phyloP scores from a whole-genome alignment of 1,140 invertebrate genomes.

The Trichogramma pretiosum region DNA sequence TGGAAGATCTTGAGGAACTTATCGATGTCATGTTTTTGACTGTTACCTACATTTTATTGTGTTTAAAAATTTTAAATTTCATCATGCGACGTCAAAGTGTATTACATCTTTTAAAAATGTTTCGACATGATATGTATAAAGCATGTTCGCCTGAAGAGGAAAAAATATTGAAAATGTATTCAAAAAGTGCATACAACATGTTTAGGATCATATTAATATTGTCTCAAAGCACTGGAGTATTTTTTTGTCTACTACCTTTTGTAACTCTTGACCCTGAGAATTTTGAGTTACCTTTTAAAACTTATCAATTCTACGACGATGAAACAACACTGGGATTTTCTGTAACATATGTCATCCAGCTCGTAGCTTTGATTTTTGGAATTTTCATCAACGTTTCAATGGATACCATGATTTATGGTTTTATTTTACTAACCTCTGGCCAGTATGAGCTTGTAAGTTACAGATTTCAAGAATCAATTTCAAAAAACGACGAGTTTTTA shows the following conservation, averaged over 20 bases:
- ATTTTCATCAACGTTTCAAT: constrained; percentile 24
- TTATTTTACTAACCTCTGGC: constrained; percentile 22
- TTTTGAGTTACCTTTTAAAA: background rate
- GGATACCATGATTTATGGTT: constrained; percentile 24
- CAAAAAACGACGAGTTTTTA: background rate
- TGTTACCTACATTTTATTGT: background rate
- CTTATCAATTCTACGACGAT: constrained; percentile 4
- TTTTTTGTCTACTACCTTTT: background rate
- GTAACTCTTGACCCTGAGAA: background rate
- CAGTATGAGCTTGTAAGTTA: constrained; percentile 29
- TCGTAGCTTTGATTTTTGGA: constrained; percentile 9
- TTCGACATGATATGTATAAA: background rate
- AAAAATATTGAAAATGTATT: background rate
- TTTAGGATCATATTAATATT: background rate
- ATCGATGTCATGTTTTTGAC: background rate
- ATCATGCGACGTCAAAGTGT: background rate
- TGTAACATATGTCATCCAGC: background rate
- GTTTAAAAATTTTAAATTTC: background rate
- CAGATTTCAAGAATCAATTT: constrained; percentile 13
- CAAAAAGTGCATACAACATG: background rate
- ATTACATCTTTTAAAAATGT: background rate
- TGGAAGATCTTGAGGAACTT: background rate
- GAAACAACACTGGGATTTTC: background rate
- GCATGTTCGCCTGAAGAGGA: background rate
- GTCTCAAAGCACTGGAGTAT: too few species aligned